Percentiles rank a stretch among this genome's conserved stretches.
Conservation (phyloP, 2,888 invertebrate species). For the Mesorhabditis belari region DNA sequence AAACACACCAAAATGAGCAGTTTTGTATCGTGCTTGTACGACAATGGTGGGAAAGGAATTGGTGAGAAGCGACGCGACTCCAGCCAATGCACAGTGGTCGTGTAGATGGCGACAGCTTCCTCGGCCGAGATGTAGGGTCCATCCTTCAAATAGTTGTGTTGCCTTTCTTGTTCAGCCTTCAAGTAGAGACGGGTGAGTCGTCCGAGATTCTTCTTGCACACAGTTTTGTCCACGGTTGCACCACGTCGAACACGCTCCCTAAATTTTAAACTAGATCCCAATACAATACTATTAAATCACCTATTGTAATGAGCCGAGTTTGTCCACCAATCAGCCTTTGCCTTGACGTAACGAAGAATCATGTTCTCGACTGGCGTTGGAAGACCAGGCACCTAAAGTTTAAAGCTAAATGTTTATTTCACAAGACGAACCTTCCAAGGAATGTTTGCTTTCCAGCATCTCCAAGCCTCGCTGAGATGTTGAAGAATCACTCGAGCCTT, state of each 20-base stretch:
- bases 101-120: conserved; percentile 99
- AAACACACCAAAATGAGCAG: conserved; percentile 71
- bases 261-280: background rate
- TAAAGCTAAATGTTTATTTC: background rate
- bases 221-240: conserved; percentile 99
- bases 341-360: conserved; percentile 98
- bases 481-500: conserved; percentile 97
- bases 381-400: conserved; percentile 79
- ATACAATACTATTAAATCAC: background rate
- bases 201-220: conserved; percentile 98
- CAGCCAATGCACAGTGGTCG: conserved; percentile 98
- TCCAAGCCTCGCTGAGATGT: conserved; percentile 97
- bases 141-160: conserved; percentile 98
- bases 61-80: conserved; percentile 96
- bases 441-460: conserved; percentile 99
- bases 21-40: conserved; percentile 99
- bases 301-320: conserved; percentile 99
- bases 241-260: conserved; percentile 88
- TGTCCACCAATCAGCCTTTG: conserved; percentile 99
- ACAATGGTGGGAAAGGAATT: conserved; percentile 96
- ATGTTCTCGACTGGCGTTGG: conserved; percentile 99
- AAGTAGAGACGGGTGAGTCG: conserved; percentile 90
- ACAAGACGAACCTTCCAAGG: conserved; percentile 82
- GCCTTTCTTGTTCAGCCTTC: conserved; percentile 93
- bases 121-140: conserved; percentile 99